Percentiles rank a stretch among this genome's conserved stretches.
These are phyloP conservation scores for Nipponia nippon DNA, from an alignment of 2,113 vertebrate genomes.

Conservation along the genomic window DNA sequence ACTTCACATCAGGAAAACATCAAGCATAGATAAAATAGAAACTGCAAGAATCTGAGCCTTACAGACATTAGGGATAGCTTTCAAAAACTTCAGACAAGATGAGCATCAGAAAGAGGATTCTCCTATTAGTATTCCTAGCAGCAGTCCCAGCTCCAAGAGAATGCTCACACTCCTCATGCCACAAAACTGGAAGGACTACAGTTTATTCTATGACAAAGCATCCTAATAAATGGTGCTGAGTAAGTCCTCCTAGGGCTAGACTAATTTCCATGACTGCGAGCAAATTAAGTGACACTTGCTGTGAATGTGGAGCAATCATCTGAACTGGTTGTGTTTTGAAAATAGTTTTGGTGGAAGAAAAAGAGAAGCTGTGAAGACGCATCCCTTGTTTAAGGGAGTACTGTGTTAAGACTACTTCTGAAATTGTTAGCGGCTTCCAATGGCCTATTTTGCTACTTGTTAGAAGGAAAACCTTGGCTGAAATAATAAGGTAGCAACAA, in stretches of 20 bases:
- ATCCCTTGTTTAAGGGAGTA: neutral
- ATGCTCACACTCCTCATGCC: neutral
- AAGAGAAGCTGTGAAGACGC: neutral
- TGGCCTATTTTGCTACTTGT: neutral
- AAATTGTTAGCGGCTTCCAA: neutral
- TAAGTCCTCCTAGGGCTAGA: neutral
- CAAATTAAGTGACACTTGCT: conserved; percentile 48
- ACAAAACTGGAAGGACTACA: neutral
- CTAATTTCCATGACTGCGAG: neutral
- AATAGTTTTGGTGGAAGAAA: conserved; percentile 3
- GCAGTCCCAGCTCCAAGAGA: neutral
- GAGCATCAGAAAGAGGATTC: neutral
- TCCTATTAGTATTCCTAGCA: conserved; percentile 27
- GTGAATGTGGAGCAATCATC: neutral
- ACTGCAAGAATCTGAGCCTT: neutral
- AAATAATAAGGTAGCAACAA: neutral
- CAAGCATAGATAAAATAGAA: neutral
- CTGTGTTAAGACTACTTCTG: neutral
- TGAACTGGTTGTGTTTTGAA: conserved; percentile 11
- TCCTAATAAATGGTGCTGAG: conserved; percentile 15
- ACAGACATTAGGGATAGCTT: neutral
- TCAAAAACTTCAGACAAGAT: conserved; percentile 16
- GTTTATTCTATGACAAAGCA: neutral
- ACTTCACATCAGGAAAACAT: neutral
- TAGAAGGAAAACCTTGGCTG: neutral